Evolutionary conservation across 1,140 invertebrate species (phyloP), one percentile per base, ranked within the genome.

Genomic region (Oryctes rhinoceros): DNA sequence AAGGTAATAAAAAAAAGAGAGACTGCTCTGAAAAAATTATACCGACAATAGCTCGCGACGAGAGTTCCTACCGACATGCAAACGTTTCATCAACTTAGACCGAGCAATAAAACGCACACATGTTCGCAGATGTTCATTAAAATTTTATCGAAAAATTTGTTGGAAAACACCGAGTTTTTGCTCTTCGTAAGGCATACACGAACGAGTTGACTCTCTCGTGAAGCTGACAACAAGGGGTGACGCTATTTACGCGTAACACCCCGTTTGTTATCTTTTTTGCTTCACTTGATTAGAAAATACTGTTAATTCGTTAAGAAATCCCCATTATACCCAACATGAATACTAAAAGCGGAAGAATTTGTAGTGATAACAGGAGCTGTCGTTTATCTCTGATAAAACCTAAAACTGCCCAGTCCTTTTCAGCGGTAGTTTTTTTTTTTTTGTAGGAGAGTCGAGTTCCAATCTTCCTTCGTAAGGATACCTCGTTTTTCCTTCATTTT

Each of bases 61-160:
- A 10, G 18, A 24, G 65, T 67, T 24, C 65, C 5, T 24, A 67
- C 65, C 65, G 18, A 6, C 65, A 30, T 67, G 65, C 65, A 35
- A 67, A 67, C 20, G 20, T 67, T 18, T 67, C 65, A 67, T 24
- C 65, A 67, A 67, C 65, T 67, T 67, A 67, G 11, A 67, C 18
- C 65, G 20, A 24, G 65, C 65, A 67, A 67, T 67, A 67, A 67
- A 67, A 67, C 65, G 65, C 65, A 67, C 65, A 5, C 65, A 67
- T 24, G 65, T 18, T 18, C 65, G 20, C 18, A 35, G 65, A 20
- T 20, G 18, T 35, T 67, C 65, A 67, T 67, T 67, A 67, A 67
- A 67, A 67, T 67, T 67, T 67, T 67, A 67, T 67, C 13, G 65
- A 67, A 67, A 67, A 67, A 67, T 24, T 67, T 67, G 65, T 24